These are phyloP conservation scores for Pseudeuparius sepicola DNA, from an alignment of 2,888 invertebrate species.

Conservation along the genomic window DNA sequence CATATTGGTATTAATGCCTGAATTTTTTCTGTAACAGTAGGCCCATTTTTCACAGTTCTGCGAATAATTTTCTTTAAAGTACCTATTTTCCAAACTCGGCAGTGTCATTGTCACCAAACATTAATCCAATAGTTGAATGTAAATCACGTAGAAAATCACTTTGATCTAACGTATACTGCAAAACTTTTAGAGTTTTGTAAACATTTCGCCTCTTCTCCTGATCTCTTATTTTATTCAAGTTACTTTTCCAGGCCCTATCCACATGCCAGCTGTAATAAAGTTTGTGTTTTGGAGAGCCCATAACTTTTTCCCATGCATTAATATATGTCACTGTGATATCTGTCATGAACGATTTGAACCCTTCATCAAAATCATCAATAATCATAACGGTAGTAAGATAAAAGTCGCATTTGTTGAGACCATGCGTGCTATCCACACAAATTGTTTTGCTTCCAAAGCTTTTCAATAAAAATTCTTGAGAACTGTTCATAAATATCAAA, in stretches of 20 bases:
- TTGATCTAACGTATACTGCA: neutral
- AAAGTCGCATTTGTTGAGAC: constrained; percentile 11
- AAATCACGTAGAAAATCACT: neutral
- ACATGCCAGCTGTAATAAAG: constrained; percentile 9
- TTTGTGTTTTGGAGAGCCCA: constrained; percentile 6
- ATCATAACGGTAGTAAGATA: constrained; percentile 8
- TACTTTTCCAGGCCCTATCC: constrained; percentile 4
- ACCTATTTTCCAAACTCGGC: constrained; percentile 3
- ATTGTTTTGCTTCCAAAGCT: constrained; percentile 7
- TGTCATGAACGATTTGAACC: constrained; percentile 10
- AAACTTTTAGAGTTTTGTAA: neutral
- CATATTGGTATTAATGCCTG: constrained; percentile 11
- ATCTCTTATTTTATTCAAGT: constrained; percentile 2
- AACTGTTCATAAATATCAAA: constrained; percentile 7
- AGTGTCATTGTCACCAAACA: neutral
- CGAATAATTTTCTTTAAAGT: neutral
- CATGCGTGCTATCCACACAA: constrained; percentile 12
- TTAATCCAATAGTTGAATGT: neutral
- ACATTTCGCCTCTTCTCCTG: neutral
- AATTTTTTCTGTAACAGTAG: constrained; percentile 5
- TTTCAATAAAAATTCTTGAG: constrained; percentile 5
- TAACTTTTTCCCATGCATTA: constrained; percentile 10
- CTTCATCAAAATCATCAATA: constrained; percentile 11
- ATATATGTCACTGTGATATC: constrained; percentile 5
- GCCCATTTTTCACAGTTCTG: constrained; percentile 5